Conservation (phyloP, 2,888 invertebrate species). For the Platycheirus rosarum region DNA sequence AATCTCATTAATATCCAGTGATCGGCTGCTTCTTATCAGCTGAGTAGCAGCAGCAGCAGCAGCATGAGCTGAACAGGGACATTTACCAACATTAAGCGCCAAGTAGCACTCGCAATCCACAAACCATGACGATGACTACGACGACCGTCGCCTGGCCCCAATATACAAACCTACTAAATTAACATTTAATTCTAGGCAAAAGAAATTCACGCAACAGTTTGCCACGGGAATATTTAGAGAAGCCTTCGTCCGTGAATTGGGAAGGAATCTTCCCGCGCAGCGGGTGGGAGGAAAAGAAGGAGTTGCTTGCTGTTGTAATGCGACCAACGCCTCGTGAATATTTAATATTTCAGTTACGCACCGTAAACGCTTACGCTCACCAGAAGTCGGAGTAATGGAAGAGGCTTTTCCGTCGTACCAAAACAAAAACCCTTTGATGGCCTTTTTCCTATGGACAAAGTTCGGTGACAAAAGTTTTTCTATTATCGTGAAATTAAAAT, state of each 20-base stretch:
- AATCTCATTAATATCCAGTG: slow-evolving; percentile 74
- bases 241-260: slow-evolving; percentile 63
- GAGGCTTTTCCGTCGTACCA: background rate
- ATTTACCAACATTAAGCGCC: slow-evolving; percentile 64
- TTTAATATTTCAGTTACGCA: slow-evolving; percentile 73
- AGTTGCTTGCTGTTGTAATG: slow-evolving; percentile 69
- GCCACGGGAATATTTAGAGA: slow-evolving; percentile 64
- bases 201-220: slow-evolving; percentile 73
- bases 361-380: slow-evolving; percentile 29
- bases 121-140: slow-evolving; percentile 60
- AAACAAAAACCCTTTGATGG: slow-evolving; percentile 63
- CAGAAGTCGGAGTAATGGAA: background rate
- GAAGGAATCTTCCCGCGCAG: slow-evolving; percentile 51
- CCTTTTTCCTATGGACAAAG: slow-evolving; percentile 9
- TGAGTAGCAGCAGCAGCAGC: slow-evolving; percentile 62
- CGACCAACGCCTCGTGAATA: slow-evolving; percentile 67
- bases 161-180: slow-evolving; percentile 67
- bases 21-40: slow-evolving; percentile 74
- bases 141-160: slow-evolving; percentile 57
- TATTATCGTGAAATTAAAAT: slow-evolving; percentile 71
- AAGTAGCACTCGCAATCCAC: slow-evolving; percentile 65
- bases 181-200: slow-evolving; percentile 66
- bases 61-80: slow-evolving; percentile 53
- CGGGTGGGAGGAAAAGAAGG: slow-evolving; percentile 36
- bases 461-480: slow-evolving; percentile 65